phyloP scores from a whole-genome alignment of 53 echinoderm and acorn worm species.

The Echinometra lucunter region DNA sequence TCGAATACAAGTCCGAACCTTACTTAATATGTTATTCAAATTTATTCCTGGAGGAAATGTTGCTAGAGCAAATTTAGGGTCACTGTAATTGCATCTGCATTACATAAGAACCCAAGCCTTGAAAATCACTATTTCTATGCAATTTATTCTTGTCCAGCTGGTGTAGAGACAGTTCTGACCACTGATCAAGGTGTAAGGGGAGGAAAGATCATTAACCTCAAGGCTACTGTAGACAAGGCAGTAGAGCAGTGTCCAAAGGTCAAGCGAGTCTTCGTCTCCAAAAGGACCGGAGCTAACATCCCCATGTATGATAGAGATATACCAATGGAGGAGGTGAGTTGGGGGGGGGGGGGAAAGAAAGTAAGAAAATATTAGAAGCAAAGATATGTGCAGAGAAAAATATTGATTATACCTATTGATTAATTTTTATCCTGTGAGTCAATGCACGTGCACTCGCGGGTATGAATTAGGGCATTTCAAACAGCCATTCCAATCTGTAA shows the following conservation, averaged over 20 bases:
- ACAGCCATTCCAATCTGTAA: no score
- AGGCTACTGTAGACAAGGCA: conserved; percentile 90
- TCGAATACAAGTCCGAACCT: no score
- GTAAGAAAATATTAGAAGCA: not conserved
- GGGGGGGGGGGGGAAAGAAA: not conserved
- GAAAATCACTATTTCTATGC: not conserved
- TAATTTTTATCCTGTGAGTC: not conserved
- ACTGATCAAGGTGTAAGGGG: conserved; percentile 96
- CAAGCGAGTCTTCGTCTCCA: conserved; percentile 92
- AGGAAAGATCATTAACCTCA: conserved; percentile 91
- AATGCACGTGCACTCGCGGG: no score
- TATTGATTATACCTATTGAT: not conserved
- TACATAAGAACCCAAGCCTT: not conserved
- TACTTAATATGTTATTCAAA: no score
- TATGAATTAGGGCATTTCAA: no score
- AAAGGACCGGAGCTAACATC: conserved; percentile 85
- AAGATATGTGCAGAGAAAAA: not conserved
- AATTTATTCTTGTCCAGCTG: conserved; percentile 73
- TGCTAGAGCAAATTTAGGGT: not conserved
- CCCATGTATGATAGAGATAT: conserved; percentile 83
- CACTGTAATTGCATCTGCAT: not conserved
- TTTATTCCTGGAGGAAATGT: not conserved
- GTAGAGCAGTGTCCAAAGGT: conserved; percentile 85
- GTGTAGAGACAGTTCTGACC: conserved; percentile 92
- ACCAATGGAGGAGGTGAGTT: conserved; percentile 89